Evolutionary conservation across 1,140 invertebrate genomes (phyloP), one percentile per base, ranked within the genome.

Genomic region (Nymphalis io): DNA sequence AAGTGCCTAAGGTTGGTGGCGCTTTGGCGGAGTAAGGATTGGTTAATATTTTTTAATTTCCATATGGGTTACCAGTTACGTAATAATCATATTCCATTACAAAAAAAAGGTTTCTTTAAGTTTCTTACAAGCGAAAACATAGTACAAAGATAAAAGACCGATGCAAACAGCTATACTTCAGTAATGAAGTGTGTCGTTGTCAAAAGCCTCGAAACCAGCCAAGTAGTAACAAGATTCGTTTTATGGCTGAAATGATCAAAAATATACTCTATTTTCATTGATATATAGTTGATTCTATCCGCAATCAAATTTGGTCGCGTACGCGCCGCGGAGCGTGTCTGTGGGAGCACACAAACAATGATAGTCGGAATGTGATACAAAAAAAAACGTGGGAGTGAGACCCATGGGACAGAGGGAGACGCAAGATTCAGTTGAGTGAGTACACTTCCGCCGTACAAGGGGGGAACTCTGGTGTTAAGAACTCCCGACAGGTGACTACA

Each of bases 281-380:
- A 23, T 61, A 59, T 73, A 68, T 48, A 74, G 39, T 65, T 59
- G 58, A 51, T 63, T 39, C 16, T 63, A 8, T 27, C 51, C 42
- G 39, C 16, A 68, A 39, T 58, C 18, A 55, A 48, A n/a, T 20
- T 21, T 59, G 21, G 67, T 40, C 23, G 58, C 53, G 74, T 62
- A 55, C 62, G 62, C 53, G 76, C 74, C 58, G 42, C 75, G 40
- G 67, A 78, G 69, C 77, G 76, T 77, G 76, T 82, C 79, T 75
- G 70, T 83, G 79, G 81, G 81, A 83, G 80, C 79, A 68, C 64
- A 51, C 76, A 64, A 75, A 84, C 81, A 83, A 81, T 85, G 76
- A 70, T 66, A 71, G 73, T 67, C 62, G 77, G 85, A 88, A 88
- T 86, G 84, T 70, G 78, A 80, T 75, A 76, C 67, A 70, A 81